Evolutionary conservation across 2,888 invertebrate species (phyloP).

Genomic region (Drosophila algonquin): DNA sequence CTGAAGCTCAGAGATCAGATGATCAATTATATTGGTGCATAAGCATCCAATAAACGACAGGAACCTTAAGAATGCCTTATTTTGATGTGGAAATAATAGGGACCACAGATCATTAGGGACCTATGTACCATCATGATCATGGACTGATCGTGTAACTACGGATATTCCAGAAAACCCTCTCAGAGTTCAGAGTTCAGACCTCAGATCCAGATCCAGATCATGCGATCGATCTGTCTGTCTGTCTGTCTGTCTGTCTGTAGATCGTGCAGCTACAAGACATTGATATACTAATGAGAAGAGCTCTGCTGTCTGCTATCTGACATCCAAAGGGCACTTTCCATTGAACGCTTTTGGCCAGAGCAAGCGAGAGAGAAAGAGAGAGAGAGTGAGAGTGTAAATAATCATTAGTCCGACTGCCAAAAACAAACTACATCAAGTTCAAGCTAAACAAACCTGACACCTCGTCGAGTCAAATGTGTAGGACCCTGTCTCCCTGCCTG

Average conservation of each 20-base stretch:
- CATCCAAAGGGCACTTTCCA: constrained; percentile 62
- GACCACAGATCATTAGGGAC: too few species aligned
- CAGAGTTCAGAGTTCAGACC: neutral
- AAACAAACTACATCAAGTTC: constrained; percentile 73
- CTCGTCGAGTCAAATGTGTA: constrained; percentile 33
- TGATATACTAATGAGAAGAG: constrained; percentile 65
- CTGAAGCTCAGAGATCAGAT: too few species aligned
- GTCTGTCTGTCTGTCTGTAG: constrained; percentile 12
- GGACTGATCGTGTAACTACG: too few species aligned
- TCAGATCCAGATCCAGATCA: constrained; percentile 12
- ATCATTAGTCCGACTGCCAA: constrained; percentile 48
- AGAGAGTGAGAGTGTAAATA: constrained; percentile 58
- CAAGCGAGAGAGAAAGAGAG: constrained; percentile 28
- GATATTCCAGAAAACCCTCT: neutral
- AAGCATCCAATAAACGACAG: too few species aligned
- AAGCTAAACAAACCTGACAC: constrained; percentile 58
- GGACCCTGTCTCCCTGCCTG: neutral
- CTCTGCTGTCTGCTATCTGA: neutral
- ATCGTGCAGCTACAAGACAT: constrained; percentile 53
- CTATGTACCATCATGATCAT: too few species aligned
- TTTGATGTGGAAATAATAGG: too few species aligned
- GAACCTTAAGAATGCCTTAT: too few species aligned
- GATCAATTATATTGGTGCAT: too few species aligned
- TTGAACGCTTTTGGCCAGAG: constrained; percentile 41
- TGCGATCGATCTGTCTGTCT: constrained; percentile 4